A percentile compares a stretch with the other conserved stretches of the same genome.
Conservation (phyloP, 2,888 invertebrate species). For the Buathra laborator region DNA sequence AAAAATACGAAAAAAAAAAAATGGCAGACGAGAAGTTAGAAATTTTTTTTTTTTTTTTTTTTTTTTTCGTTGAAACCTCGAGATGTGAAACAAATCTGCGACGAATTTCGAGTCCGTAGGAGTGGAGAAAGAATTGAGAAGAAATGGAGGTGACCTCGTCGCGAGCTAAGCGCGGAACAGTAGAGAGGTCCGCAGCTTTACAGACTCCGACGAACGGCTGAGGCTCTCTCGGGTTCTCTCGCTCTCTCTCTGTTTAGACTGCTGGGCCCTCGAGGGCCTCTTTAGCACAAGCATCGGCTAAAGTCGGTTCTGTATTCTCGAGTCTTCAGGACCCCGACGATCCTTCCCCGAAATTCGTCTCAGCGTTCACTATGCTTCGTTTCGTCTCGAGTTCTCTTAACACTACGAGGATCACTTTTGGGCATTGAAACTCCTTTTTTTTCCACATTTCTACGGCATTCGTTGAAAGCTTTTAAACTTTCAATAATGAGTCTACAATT, state of each 20-base stretch:
- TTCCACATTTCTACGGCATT: slow-evolving; percentile 16
- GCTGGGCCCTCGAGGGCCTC: slow-evolving; percentile 63
- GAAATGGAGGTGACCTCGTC: slow-evolving; percentile 66
- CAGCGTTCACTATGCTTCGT: slow-evolving; percentile 53
- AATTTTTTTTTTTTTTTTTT: slow-evolving; percentile 4
- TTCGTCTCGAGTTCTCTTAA: slow-evolving; percentile 31
- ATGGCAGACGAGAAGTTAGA: background rate
- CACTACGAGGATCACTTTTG: background rate
- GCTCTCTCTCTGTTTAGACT: slow-evolving; percentile 62
- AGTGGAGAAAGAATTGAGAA: slow-evolving; percentile 41
- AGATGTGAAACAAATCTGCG: slow-evolving; percentile 31
- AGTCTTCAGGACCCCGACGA: slow-evolving; percentile 60
- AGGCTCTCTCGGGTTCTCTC: slow-evolving; percentile 26
- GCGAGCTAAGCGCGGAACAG: slow-evolving; percentile 38
- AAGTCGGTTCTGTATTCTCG: slow-evolving; percentile 56
- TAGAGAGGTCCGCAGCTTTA: background rate
- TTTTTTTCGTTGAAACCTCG: background rate
- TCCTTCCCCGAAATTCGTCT: slow-evolving; percentile 71
- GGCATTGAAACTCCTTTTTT: slow-evolving; percentile 12
- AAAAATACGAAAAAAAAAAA: background rate
- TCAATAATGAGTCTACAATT: too few species aligned
- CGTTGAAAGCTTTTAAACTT: background rate
- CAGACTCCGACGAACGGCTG: slow-evolving; percentile 24
- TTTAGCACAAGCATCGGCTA: slow-evolving; percentile 58
- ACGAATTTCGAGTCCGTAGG: slow-evolving; percentile 19